Percentiles rank a stretch among this genome's conserved stretches.
These are phyloP conservation scores for Pholis gunnellus DNA, from an alignment of 2,113 vertebrate species.

Conservation along the genomic window DNA sequence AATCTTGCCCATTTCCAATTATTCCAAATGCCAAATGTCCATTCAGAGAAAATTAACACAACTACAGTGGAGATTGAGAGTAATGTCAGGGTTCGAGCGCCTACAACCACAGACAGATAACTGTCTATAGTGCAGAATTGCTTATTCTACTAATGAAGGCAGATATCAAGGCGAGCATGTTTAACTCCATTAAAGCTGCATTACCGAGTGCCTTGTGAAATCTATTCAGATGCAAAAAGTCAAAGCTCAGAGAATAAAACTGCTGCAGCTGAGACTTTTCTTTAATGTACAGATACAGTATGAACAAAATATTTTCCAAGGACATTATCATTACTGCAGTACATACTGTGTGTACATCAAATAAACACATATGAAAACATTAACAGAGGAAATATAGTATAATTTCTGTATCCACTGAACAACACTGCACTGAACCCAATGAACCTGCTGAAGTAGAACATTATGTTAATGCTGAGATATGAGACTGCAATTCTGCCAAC, in stretches of 20 bases:
- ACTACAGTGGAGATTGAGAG: background rate
- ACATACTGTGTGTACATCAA: background rate
- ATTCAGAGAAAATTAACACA: background rate
- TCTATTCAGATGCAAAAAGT: constrained; percentile 10
- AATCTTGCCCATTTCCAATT: no score
- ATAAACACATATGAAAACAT: constrained; percentile 22
- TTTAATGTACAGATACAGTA: background rate
- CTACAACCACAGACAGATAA: background rate
- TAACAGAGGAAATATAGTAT: background rate
- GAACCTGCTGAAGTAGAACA: constrained; percentile 55
- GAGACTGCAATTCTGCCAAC: constrained; percentile 57
- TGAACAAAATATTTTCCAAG: background rate
- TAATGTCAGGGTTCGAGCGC: background rate
- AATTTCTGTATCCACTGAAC: constrained; percentile 3
- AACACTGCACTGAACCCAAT: constrained; percentile 53
- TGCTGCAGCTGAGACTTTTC: background rate
- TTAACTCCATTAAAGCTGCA: background rate
- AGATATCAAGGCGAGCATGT: background rate
- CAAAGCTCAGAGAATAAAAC: background rate
- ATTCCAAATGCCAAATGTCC: background rate
- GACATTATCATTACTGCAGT: background rate
- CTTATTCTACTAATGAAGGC: background rate
- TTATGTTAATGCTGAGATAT: constrained; percentile 65
- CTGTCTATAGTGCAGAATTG: background rate
- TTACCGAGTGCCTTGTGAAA: constrained; percentile 2